Percentiles rank a stretch among this genome's conserved stretches.
These are phyloP conservation scores for Napeogenes sylphis DNA, from an alignment of 2,888 invertebrate genomes.

Conservation along the genomic window DNA sequence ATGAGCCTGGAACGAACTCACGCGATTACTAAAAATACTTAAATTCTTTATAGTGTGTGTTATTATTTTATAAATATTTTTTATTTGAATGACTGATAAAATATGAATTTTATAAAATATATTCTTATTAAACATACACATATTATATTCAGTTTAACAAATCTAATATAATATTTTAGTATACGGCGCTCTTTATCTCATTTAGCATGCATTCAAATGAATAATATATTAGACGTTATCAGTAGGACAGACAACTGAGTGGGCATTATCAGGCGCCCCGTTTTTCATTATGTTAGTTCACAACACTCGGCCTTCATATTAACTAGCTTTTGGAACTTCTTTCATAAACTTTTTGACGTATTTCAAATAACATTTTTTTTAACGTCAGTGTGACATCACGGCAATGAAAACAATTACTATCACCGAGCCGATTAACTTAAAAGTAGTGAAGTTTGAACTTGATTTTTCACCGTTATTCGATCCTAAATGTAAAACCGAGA, in stretches of 20 bases:
- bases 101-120: too few relatives aligned
- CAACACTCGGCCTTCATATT: slow-evolving; percentile 27
- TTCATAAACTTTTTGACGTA: slow-evolving; percentile 16
- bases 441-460: slow-evolving; percentile 64
- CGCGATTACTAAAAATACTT: too few relatives aligned
- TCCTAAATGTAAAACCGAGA: slow-evolving; percentile 39
- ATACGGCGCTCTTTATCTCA: slow-evolving; percentile 49
- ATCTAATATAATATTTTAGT: slow-evolving; percentile 27
- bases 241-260: slow-evolving; percentile 55
- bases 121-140: too few relatives aligned
- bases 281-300: slow-evolving; percentile 23
- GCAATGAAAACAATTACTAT: slow-evolving; percentile 63
- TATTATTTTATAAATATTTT: too few relatives aligned
- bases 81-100: too few relatives aligned
- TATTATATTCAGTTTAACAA: too few relatives aligned
- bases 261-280: slow-evolving; percentile 60
- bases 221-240: slow-evolving; percentile 68
- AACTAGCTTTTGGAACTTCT: slow-evolving; percentile 10
- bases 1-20: too few relatives aligned
- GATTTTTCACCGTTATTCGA: slow-evolving; percentile 52
- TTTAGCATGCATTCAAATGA: slow-evolving; percentile 65
- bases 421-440: slow-evolving; percentile 63
- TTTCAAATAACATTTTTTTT: not conserved
- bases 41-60: too few relatives aligned
- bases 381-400: slow-evolving; percentile 21